Conservation (phyloP, 2,888 invertebrate species). For the Odontomyia ornata region DNA sequence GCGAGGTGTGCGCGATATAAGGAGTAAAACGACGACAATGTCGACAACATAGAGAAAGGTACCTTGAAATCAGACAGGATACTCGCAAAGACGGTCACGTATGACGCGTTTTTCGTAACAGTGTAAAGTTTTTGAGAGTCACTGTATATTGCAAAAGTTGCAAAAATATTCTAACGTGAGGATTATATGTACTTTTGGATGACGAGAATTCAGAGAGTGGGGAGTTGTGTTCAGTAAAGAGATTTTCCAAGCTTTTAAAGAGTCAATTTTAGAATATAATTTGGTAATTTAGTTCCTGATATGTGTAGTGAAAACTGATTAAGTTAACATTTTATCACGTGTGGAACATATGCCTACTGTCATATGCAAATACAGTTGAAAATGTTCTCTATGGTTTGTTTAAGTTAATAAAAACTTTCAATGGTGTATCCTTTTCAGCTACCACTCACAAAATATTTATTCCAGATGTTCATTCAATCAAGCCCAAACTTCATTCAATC, state of each 20-base stretch:
- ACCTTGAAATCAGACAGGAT: neutral
- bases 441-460: too few species aligned
- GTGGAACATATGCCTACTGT: neutral
- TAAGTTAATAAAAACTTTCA: too few species aligned
- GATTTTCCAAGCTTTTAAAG: constrained; percentile 23
- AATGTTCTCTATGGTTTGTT: neutral
- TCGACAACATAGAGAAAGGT: neutral
- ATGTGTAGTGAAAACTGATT: neutral
- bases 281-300: constrained; percentile 17
- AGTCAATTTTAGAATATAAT: constrained; percentile 23
- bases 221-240: neutral
- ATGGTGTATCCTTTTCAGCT: too few species aligned
- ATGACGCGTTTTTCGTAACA: constrained; percentile 39
- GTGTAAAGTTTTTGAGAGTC: neutral
- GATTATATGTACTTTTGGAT: neutral
- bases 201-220: neutral
- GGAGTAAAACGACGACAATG: neutral
- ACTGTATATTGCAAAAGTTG: constrained; percentile 40
- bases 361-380: neutral
- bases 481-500: too few species aligned
- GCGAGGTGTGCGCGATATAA: neutral
- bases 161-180: constrained; percentile 36
- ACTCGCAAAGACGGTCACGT: constrained; percentile 32
- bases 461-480: too few species aligned
- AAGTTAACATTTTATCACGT: neutral